A percentile compares a stretch with the other conserved stretches of the same genome.
Evolutionary conservation across 2,888 invertebrate species (phyloP).

Genomic region (Cheilosia vernalis): DNA sequence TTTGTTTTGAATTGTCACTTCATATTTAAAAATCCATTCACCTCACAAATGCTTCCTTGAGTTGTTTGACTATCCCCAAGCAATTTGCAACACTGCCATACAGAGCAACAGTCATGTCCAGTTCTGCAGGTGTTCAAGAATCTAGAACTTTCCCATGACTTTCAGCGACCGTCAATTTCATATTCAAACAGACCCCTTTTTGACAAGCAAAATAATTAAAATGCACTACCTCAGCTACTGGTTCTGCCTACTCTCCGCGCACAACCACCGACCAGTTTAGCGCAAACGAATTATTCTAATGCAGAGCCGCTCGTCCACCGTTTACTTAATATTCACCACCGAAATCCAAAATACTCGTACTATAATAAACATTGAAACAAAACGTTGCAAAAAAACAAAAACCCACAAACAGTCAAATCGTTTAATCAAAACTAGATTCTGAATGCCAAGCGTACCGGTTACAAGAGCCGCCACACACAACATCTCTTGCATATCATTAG

Average conservation of each 20-base stretch:
- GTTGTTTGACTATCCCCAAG: not conserved
- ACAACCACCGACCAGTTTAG: not conserved
- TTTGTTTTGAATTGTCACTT: no score
- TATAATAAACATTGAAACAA: slow-evolving; percentile 38
- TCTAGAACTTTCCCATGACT: not conserved
- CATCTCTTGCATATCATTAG: slow-evolving; percentile 55
- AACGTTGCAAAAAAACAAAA: slow-evolving; percentile 8
- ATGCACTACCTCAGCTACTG: slow-evolving; percentile 33
- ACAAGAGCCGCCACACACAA: slow-evolving; percentile 38
- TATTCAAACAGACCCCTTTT: not conserved
- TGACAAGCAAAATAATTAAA: slow-evolving; percentile 12
- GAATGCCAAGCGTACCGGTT: slow-evolving; percentile 59
- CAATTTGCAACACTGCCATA: not conserved
- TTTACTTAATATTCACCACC: slow-evolving; percentile 58
- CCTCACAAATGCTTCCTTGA: no score
- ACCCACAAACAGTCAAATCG: slow-evolving; percentile 37
- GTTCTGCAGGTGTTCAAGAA: not conserved
- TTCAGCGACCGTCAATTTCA: not conserved
- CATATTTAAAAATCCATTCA: no score
- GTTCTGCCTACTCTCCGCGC: not conserved
- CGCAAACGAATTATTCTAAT: slow-evolving; percentile 57
- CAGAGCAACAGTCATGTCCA: not conserved
- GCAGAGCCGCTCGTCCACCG: slow-evolving; percentile 2
- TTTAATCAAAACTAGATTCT: slow-evolving; percentile 63
- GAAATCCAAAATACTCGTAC: slow-evolving; percentile 26